A percentile compares a stretch with the other conserved stretches of the same genome.
Evolutionary conservation across 2,797 vertebrate species (phyloP).

Genomic region (Xyrichtys novacula): DNA sequence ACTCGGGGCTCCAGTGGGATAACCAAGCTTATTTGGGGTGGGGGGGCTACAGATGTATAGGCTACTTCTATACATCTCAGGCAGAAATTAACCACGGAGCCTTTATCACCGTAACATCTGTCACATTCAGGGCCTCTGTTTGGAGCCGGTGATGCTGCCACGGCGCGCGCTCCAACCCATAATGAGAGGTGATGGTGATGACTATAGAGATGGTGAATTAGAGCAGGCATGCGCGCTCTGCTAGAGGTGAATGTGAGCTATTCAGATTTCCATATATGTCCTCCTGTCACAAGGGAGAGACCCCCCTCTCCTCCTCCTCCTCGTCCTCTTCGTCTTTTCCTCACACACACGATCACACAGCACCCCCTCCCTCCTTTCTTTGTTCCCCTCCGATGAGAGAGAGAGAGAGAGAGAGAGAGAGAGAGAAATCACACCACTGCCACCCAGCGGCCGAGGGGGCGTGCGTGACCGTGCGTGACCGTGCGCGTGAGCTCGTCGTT

Average conservation of each 20-base stretch:
- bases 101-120: constrained; percentile 26
- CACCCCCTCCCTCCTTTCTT: constrained; percentile 61
- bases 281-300: constrained; percentile 66
- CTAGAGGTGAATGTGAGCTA: constrained; percentile 60
- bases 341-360: constrained; percentile 12
- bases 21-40: constrained; percentile 25
- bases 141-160: constrained; percentile 8
- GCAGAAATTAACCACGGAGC: constrained; percentile 20
- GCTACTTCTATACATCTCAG: constrained; percentile 6
- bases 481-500: constrained; percentile 60
- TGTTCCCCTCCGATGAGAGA: constrained; percentile 68
- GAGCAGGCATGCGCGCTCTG: constrained; percentile 51
- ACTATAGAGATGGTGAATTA: constrained; percentile 34
- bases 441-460: constrained; percentile 79
- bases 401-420: constrained; percentile 32
- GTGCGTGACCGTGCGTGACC: constrained; percentile 47
- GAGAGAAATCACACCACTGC: constrained; percentile 82
- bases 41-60: constrained; percentile 6
- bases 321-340: neutral
- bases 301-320: constrained; percentile 8
- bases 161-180: constrained; percentile 16
- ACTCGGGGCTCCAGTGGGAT: constrained; percentile 2
- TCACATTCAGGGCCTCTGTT: constrained; percentile 19
- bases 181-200: constrained; percentile 29
- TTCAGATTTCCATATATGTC: constrained; percentile 75